Conservation (phyloP, 2,888 invertebrate genomes). For the Icerya purchasi region DNA sequence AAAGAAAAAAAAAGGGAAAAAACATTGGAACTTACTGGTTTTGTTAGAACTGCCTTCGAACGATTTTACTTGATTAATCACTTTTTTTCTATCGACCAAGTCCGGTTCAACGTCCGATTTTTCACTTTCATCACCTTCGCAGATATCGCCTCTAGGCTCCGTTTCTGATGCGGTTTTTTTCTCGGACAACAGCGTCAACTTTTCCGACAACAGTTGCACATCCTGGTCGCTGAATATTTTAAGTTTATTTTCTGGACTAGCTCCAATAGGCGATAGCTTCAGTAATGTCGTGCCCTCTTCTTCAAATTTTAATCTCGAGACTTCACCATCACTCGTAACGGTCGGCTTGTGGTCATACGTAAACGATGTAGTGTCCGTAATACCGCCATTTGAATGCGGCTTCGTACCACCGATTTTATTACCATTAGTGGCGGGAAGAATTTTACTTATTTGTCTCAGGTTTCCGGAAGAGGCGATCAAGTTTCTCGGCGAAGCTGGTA, state of each 20-base stretch:
- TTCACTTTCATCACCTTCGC: constrained; percentile 26
- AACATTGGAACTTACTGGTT: too few species aligned
- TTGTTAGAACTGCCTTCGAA: too few species aligned
- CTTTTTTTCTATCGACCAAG: neutral
- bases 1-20: too few species aligned
- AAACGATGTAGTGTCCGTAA: neutral
- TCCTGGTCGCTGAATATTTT: constrained; percentile 14
- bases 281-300: constrained; percentile 1
- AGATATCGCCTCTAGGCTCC: constrained; percentile 26
- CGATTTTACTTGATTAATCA: too few species aligned
- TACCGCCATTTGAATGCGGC: neutral
- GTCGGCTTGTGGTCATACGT: neutral
- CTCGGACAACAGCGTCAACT: constrained; percentile 11
- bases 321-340: neutral
- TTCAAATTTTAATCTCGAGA: neutral
- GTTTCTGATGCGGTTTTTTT: constrained; percentile 17
- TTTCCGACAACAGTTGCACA: constrained; percentile 12
- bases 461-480: constrained; percentile 21
- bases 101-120: constrained; percentile 7
- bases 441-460: constrained; percentile 19
- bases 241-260: constrained; percentile 4
- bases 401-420: constrained; percentile 1
- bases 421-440: constrained; percentile 8
- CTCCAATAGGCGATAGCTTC: constrained; percentile 6
- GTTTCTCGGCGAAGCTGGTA: constrained; percentile 11